A percentile compares a stretch with the other conserved stretches of the same genome.
Conservation (phyloP, 2,888 invertebrate genomes). For the Tigriopus californicus region DNA sequence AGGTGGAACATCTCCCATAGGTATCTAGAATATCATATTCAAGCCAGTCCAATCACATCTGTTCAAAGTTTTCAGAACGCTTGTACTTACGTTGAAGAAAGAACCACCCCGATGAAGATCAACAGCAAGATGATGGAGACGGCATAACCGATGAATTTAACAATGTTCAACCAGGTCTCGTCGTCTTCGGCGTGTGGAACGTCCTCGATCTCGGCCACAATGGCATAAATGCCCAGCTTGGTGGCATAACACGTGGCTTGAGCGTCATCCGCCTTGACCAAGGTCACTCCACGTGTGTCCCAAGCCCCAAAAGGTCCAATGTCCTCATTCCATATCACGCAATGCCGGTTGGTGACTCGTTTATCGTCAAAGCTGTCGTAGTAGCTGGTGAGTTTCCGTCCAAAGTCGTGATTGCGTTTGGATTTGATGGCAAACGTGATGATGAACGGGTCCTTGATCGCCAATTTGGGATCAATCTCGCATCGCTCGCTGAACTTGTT, state of each 20-base stretch:
- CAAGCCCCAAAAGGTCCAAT: slow-evolving; percentile 18
- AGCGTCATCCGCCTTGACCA: background rate
- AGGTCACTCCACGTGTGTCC: slow-evolving; percentile 16
- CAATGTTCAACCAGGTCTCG: slow-evolving; percentile 21
- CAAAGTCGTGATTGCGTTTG: background rate
- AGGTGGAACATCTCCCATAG: slow-evolving; percentile 23
- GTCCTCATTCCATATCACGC: slow-evolving; percentile 19
- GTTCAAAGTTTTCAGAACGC: too few species aligned
- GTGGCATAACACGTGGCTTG: slow-evolving; percentile 11
- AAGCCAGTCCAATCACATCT: too few species aligned
- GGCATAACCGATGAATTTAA: slow-evolving; percentile 21
- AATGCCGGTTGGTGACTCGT: background rate
- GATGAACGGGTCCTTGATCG: background rate
- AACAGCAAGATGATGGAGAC: slow-evolving; percentile 21
- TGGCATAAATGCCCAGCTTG: slow-evolving; percentile 18
- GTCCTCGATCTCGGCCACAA: slow-evolving; percentile 17
- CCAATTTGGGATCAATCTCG: background rate
- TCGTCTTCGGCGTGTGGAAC: background rate
- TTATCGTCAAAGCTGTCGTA: too few species aligned
- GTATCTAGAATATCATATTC: slow-evolving; percentile 7
- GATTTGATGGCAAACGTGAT: background rate
- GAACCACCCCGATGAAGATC: slow-evolving; percentile 20
- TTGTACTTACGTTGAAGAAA: background rate
- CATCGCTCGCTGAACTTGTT: background rate
- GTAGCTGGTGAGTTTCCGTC: too few species aligned